Base-by-base conservation (phyloP, 2,113 vertebrate species). In the Dermatemys mawii region DNA sequence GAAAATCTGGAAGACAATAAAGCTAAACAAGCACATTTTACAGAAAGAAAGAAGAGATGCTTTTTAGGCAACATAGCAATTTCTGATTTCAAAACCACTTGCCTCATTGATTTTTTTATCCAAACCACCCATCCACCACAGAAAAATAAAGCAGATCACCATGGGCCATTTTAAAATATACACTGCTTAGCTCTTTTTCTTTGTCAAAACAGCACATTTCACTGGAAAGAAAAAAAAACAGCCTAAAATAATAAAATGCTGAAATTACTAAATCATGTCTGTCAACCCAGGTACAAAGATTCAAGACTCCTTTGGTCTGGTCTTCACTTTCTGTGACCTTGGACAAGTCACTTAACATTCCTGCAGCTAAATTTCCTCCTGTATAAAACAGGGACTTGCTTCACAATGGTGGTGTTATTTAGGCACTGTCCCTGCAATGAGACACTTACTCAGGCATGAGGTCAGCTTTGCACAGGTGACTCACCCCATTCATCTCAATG, bases 21-120 rank as follows among this genome's bases (percentile, higher is more conserved):
- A 32, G 86, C 76, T 84, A 93, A 96, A 83, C 21, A 92, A 88
- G 78, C 24, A 0, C 46, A 80, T 90, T 89, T 93, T 51, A 88
- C 93, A 94, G 87, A 95, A 19, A 29, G 41, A 67, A 67, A 67
- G 83, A 93, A 94, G n/a, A 84, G 70, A 82, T 1, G 16, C 9
- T 96, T 96, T 93, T 96, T 84, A 90, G 81, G 85, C 94, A 94
- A 95, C 88, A 55, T 78, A 94, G 88, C 90, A 88, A 94, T 97
- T 97, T 92, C 93, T 94, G 87, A 93, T 96, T 96, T 96, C 92
- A 92, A 96, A 97, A 91, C 94, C 92, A 92, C 87, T 96, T 88
- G 85, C 85, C 84, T 94, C 81, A 93, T 75, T 93, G 95, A 89
- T 94, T 96, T 96, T 70, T 95, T 93, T 87, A 90, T 95, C 97